Evolutionary conservation across 2,888 invertebrate species (phyloP).

Genomic region (Caenorhabditis japonica): DNA sequence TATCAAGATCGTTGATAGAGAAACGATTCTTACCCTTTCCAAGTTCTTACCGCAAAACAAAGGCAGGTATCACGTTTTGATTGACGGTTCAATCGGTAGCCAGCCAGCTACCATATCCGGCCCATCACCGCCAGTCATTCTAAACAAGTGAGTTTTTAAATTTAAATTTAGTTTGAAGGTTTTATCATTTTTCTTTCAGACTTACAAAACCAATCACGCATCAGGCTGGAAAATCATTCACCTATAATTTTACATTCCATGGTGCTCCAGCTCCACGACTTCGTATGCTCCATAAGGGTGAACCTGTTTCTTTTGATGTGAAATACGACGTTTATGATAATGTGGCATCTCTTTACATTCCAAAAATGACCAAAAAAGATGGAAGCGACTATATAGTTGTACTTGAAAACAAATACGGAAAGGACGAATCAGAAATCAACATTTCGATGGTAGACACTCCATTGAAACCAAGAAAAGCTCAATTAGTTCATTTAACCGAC

Average conservation of each 20-base stretch:
- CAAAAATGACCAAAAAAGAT: conserved; percentile 51
- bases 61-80: conserved; percentile 62
- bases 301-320: conserved; percentile 43
- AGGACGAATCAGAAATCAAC: conserved; percentile 47
- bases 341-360: conserved; percentile 52
- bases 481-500: conserved; percentile 46
- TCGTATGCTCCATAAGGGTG: conserved; percentile 45
- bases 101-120: conserved; percentile 56
- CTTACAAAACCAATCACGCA: conserved; percentile 49
- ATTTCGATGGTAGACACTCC: conserved; percentile 61
- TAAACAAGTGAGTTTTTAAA: conserved; percentile 44
- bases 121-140: conserved; percentile 54
- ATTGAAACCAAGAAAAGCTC: conserved; percentile 54
- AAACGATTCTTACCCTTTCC: conserved; percentile 44
- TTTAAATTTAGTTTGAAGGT: background rate
- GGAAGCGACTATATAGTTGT: conserved; percentile 55
- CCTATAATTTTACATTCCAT: conserved; percentile 53
- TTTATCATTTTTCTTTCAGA: conserved; percentile 29
- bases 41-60: conserved; percentile 57
- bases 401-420: conserved; percentile 59
- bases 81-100: conserved; percentile 59
- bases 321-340: conserved; percentile 63
- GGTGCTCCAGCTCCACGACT: conserved; percentile 58
- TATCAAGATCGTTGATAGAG: conserved; percentile 21
- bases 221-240: conserved; percentile 63